Conservation (phyloP, 2,113 vertebrate species). For the Poecilia latipinna region DNA sequence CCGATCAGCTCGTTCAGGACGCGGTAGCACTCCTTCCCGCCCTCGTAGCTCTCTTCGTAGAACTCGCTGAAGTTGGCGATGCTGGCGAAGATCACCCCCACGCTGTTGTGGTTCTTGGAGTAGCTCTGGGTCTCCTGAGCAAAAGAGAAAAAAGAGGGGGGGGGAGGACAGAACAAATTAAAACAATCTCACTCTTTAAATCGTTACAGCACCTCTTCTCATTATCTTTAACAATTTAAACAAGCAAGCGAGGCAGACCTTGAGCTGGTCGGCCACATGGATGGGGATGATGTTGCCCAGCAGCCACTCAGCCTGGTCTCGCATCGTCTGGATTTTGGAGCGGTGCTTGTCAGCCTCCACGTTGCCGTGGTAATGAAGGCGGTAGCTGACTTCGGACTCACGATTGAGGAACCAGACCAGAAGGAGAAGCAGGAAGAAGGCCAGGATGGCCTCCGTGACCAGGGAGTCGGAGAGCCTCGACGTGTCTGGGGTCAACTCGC, state of each 20-base stretch:
- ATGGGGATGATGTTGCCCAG: constrained; percentile 97
- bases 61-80: constrained; percentile 99
- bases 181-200: too few relatives aligned
- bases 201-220: not conserved
- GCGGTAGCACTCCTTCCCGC: constrained; percentile 96
- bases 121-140: constrained; percentile 92
- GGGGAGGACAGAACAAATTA: too few relatives aligned
- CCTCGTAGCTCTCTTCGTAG: constrained; percentile 98
- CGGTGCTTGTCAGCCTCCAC: constrained; percentile 96
- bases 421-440: constrained; percentile 91
- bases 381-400: constrained; percentile 97
- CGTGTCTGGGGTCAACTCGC: constrained; percentile 8
- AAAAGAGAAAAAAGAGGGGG: not conserved
- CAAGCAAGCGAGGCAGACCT: constrained; percentile 63
- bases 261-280: constrained; percentile 96
- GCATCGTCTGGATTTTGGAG: constrained; percentile 95
- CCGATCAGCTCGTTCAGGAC: constrained; percentile 97
- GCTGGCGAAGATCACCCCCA: constrained; percentile 96
- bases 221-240: not conserved
- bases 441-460: constrained; percentile 86
- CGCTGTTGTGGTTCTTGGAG: constrained; percentile 96
- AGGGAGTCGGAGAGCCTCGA: constrained; percentile 73
- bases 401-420: constrained; percentile 98
- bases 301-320: constrained; percentile 96
- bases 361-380: constrained; percentile 96